Evolutionary conservation across 2,888 invertebrate genomes (phyloP).

Genomic region (Ariolimax columbianus): DNA sequence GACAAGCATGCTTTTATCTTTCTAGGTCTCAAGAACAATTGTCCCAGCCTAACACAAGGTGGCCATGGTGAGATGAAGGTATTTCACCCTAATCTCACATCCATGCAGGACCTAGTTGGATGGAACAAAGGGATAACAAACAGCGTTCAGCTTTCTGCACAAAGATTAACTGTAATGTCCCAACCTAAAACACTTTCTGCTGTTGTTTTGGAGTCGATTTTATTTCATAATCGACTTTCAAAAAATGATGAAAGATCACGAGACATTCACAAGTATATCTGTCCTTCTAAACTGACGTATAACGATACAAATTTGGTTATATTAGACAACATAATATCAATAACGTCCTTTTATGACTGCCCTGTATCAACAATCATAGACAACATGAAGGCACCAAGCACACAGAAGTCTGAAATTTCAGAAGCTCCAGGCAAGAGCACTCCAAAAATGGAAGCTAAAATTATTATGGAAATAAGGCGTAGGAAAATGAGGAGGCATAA

Average conservation of each 20-base stretch:
- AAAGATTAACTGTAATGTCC: not conserved
- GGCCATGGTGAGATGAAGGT: not conserved
- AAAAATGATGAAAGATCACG: not conserved
- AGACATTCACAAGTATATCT: slow-evolving; percentile 22
- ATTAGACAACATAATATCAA: slow-evolving; percentile 10
- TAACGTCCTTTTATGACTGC: slow-evolving; percentile 28
- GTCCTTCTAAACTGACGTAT: slow-evolving; percentile 22
- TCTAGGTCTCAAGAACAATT: not conserved
- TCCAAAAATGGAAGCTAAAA: slow-evolving; percentile 48
- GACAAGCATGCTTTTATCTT: not conserved
- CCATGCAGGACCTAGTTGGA: not conserved
- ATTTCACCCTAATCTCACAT: not conserved
- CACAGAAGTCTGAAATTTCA: slow-evolving; percentile 8
- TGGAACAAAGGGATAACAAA: not conserved
- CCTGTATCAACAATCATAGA: slow-evolving; percentile 6
- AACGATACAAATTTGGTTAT: slow-evolving; percentile 25
- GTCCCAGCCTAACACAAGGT: not conserved
- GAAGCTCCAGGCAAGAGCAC: slow-evolving; percentile 14
- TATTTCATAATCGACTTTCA: not conserved
- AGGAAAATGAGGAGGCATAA: slow-evolving; percentile 62
- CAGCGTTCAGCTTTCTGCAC: not conserved
- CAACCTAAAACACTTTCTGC: not conserved
- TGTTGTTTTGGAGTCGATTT: not conserved
- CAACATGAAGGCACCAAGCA: slow-evolving; percentile 17
- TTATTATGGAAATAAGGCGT: slow-evolving; percentile 55